Percentiles rank a stretch among this genome's conserved stretches.
These are phyloP conservation scores for Actinia equina DNA, from an alignment of 64 coral and sea anemone species.

Conservation along the genomic window DNA sequence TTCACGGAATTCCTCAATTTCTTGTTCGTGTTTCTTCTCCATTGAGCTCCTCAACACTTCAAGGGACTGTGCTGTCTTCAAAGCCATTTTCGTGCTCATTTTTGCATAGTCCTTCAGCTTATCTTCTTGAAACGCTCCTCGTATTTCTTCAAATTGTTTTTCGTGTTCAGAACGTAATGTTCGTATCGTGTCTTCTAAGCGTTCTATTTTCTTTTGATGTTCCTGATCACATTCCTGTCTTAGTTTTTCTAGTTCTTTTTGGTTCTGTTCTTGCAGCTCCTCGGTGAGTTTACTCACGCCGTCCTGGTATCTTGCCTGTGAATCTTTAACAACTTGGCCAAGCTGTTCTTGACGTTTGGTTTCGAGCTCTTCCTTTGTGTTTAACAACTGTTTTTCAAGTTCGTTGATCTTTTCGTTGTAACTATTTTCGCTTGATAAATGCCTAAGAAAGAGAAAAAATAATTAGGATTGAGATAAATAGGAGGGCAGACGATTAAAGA, in stretches of 20 bases:
- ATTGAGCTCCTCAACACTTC: slow-evolving; percentile 66
- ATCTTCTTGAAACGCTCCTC: slow-evolving; percentile 64
- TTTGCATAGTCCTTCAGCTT: slow-evolving; percentile 70
- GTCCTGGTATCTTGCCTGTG: slow-evolving; percentile 63
- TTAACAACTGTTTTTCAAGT: slow-evolving; percentile 71
- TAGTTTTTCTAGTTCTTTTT: slow-evolving; percentile 76
- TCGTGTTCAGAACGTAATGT: slow-evolving; percentile 55
- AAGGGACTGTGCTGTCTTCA: slow-evolving; percentile 76
- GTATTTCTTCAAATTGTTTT: slow-evolving; percentile 70
- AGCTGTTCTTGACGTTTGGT: slow-evolving; percentile 62
- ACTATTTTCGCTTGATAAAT: slow-evolving; percentile 60
- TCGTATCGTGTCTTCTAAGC: slow-evolving; percentile 59
- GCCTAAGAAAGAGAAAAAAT: slow-evolving; percentile 38
- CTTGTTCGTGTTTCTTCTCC: slow-evolving; percentile 59
- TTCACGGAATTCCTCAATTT: slow-evolving; percentile 79
- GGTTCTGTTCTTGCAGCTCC: slow-evolving; percentile 66
- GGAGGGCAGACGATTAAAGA: neutral
- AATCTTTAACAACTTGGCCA: slow-evolving; percentile 62
- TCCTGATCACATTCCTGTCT: slow-evolving; percentile 58
- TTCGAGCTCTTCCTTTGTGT: slow-evolving; percentile 62
- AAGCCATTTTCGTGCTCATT: slow-evolving; percentile 70
- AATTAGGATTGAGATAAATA: neutral
- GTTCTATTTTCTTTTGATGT: slow-evolving; percentile 49
- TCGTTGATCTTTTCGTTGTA: slow-evolving; percentile 62
- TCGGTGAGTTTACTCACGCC: slow-evolving; percentile 55